Conservation (phyloP, 2,888 invertebrate genomes). For the Apodemia duryi region DNA sequence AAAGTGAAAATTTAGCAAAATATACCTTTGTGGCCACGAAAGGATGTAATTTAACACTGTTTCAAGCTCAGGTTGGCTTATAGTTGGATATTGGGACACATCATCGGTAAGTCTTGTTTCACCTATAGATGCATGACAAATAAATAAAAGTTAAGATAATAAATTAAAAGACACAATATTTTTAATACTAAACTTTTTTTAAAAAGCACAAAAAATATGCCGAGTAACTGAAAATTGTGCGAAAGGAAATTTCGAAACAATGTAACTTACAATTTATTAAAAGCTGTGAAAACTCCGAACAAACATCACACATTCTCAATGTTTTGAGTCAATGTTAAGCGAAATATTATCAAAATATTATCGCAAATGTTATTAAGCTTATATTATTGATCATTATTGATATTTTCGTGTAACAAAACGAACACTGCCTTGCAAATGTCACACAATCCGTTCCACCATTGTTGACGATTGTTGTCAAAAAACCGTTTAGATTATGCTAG, state of each 20-base stretch:
- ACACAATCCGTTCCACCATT: slow-evolving; percentile 75
- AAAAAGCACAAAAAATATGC: slow-evolving; percentile 5
- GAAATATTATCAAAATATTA: slow-evolving; percentile 69
- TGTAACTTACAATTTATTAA: slow-evolving; percentile 83
- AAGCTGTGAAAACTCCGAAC: slow-evolving; percentile 95
- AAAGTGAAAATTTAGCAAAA: neutral
- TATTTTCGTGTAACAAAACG: slow-evolving; percentile 73
- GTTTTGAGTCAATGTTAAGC: slow-evolving; percentile 73
- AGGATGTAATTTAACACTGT: slow-evolving; percentile 91
- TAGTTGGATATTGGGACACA: slow-evolving; percentile 85
- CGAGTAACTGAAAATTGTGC: slow-evolving; percentile 16
- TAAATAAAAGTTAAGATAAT: neutral
- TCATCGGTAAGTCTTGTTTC: slow-evolving; percentile 89
- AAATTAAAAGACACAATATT: neutral
- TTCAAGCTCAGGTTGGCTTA: slow-evolving; percentile 90
- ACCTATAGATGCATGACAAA: slow-evolving; percentile 80
- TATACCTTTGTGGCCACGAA: slow-evolving; percentile 92
- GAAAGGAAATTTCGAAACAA: slow-evolving; percentile 65
- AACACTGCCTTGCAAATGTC: slow-evolving; percentile 69
- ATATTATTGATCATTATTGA: slow-evolving; percentile 72
- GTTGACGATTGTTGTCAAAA: slow-evolving; percentile 76
- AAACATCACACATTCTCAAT: slow-evolving; percentile 91
- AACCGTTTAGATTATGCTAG: slow-evolving; percentile 47
- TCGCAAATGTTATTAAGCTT: slow-evolving; percentile 56
- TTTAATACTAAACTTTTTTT: neutral